phyloP scores from a whole-genome alignment of 2,113 vertebrate species.

The Phyllostomus hastatus region DNA sequence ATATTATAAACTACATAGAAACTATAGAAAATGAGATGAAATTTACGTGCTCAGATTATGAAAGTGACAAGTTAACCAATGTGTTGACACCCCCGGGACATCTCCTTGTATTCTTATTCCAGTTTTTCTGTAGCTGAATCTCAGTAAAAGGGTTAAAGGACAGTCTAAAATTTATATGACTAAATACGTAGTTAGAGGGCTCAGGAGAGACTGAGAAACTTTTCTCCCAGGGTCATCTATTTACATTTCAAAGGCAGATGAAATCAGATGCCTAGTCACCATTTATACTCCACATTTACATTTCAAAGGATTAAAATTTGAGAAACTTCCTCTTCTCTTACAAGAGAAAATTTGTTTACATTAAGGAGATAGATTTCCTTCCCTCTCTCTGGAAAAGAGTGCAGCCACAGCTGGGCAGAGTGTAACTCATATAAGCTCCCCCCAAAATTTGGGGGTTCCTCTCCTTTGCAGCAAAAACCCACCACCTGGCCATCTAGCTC shows the following conservation, averaged over 20 bases:
- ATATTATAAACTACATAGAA: neutral
- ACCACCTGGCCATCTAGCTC: neutral
- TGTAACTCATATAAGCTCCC: neutral
- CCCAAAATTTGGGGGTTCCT: neutral
- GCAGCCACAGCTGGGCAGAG: neutral
- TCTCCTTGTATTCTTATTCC: neutral
- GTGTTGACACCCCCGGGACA: neutral
- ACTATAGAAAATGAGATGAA: neutral
- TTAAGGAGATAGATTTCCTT: neutral
- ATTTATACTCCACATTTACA: neutral
- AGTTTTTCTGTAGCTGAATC: neutral
- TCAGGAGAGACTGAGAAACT: neutral
- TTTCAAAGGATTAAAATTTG: neutral
- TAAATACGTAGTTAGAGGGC: neutral
- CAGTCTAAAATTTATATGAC: neutral
- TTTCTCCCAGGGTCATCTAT: neutral
- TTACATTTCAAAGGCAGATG: constrained; percentile 1
- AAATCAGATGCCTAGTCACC: neutral
- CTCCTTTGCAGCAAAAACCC: neutral
- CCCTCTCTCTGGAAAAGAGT: neutral
- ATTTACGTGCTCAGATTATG: neutral
- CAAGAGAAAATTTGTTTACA: neutral
- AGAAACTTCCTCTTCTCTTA: neutral
- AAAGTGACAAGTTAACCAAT: neutral
- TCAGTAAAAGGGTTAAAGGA: neutral